These are phyloP conservation scores for Cetonia aurata DNA, from an alignment of 2,888 invertebrate species.

Conservation along the genomic window DNA sequence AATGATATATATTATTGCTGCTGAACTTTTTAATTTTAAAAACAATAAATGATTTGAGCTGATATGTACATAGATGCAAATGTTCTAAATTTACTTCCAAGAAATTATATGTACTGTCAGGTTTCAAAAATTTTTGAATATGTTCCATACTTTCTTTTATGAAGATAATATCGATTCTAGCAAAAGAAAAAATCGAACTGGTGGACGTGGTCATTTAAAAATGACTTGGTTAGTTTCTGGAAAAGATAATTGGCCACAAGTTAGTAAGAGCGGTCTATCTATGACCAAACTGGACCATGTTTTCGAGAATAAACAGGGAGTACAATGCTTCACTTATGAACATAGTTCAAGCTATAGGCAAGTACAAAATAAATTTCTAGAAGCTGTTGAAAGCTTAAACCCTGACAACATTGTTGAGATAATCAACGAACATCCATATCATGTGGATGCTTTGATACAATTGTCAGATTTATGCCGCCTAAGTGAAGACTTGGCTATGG, in stretches of 20 bases:
- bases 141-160: conserved; percentile 15
- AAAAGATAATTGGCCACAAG: conserved; percentile 80
- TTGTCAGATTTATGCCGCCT: conserved; percentile 84
- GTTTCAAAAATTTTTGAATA: background rate
- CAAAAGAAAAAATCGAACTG: conserved; percentile 72
- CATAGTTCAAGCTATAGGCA: conserved; percentile 81
- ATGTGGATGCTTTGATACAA: conserved; percentile 85
- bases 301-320: conserved; percentile 65
- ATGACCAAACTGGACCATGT: conserved; percentile 76
- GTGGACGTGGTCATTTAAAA: conserved; percentile 71
- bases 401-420: conserved; percentile 84
- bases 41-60: no score
- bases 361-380: conserved; percentile 80
- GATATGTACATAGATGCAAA: no score
- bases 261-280: conserved; percentile 78
- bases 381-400: conserved; percentile 83
- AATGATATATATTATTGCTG: no score
- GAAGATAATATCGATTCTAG: conserved; percentile 56
- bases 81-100: no score
- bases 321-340: conserved; percentile 79
- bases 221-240: conserved; percentile 77
- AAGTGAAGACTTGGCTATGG: conserved; percentile 83
- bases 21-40: no score
- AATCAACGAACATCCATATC: conserved; percentile 81
- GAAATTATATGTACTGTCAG: background rate